Base-by-base conservation (phyloP, 2,797 vertebrate genomes). In the Hydrocynus forskahlii region DNA sequence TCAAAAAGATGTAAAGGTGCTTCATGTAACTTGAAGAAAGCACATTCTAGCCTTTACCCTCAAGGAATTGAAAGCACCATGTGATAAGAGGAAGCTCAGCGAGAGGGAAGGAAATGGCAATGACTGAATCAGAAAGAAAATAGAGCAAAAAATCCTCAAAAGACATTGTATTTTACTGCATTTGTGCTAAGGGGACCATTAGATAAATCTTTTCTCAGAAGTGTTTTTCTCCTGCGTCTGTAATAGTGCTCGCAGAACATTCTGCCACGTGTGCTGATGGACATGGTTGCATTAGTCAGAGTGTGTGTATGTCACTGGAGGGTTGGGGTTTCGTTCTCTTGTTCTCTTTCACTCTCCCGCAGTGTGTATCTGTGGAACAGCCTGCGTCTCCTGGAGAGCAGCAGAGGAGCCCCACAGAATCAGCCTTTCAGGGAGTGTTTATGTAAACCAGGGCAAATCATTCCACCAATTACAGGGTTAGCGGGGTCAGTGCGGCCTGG, bases 401-500 rank as follows among this genome's bases (percentile, higher is more conserved):
- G 76, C 50, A 73, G 76, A 29, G 73, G 52, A 77, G 76, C 55
- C 64, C 78, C 23, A 43, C 68, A 70, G 80, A 79, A 82, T 81
- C 73, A 12, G 45, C 71, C 84, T 76, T 83, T 83, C 81, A 80
- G 82, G 81, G 85, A 85, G 78, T 87, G 88, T 87, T 89, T 87
- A 81, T 85, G 81, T 81, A 84, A 87, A 86, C 85, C 80, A 71
- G 77, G 74, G 83, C 76, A 86, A 86, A 88, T 88, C 60, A 86
- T 88, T 87, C 81, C 85, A 85, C 84, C 86, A 85, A 87, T 88
- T 88, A 87, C 48, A 13, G 71, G 75, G 86, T 80, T 82, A n/a
- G 29, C 5, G 45, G 83, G 84, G 84, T 88, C 85, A 83, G 67
- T 23, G 21, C 55, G 79, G 78, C 73, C 71, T 59, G 85, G 83